Evolutionary conservation across 2,797 vertebrate species (phyloP), one percentile per base, ranked within the genome.

Genomic region (Tarsius wallacei): DNA sequence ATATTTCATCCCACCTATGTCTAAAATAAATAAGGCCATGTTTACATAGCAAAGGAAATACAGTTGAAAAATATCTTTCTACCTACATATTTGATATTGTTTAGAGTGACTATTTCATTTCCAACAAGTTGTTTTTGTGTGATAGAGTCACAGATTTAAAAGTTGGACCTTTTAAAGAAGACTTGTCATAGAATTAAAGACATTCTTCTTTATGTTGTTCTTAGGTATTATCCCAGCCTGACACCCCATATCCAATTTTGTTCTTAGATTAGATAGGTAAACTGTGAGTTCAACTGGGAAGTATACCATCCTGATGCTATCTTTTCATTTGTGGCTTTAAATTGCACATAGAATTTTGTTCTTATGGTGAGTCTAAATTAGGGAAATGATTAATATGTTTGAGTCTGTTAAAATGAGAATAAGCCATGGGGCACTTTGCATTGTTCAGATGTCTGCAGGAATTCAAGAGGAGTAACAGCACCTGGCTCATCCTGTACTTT

Each of bases 1-100:
- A 33, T 87, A 74, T 49, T 93, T 93, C 31, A 74, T 94, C 63
- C 53, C 8, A 91, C 33, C 3, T 42, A 15, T 33, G 9, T 31
- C 42, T 94, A 92, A 93, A 97, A 77, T 90, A 81, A 87, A 96
- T 71, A 83, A 76, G 33, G 28, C 9, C 26, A 1, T 88, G 22
- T 87, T 95, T 26, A 82, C 22, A 22, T 47, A 88, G 26, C 26
- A 87, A 93, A 82, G 71, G 36, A 93, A 89, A 36, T 68, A 15
- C 7, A 68, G 26, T 76, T 82, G 80, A 68, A 96, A 91, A 89
- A 91, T 31, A 85, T 74, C 28, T 59, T 26, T 3, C 17, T 42
- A 49, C 87, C 3, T 64, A 11, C 24, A 57, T 90, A 33, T 77
- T 76, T 94, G 22, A 14, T 63, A 15, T 80, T 83, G 26, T 64